Percentiles rank a stretch among this genome's conserved stretches.
These are phyloP conservation scores for Meiosimyza platycephala DNA, from an alignment of 2,888 invertebrate species.

Conservation along the genomic window DNA sequence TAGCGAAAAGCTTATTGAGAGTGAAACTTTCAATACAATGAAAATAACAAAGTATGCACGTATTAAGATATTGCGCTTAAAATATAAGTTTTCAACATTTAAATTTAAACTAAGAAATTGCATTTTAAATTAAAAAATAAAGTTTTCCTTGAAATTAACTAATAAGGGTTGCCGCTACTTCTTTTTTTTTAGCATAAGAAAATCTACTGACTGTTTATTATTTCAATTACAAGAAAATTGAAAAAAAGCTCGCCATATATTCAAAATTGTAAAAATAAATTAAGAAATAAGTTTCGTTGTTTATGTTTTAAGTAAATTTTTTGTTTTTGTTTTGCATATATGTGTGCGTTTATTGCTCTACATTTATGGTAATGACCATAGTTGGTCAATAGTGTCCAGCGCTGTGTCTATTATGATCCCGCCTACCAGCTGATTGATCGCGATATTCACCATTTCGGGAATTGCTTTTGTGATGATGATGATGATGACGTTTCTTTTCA, in stretches of 20 bases:
- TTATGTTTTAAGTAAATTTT: constrained; percentile 40
- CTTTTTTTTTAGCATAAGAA: neutral
- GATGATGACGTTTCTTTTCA: constrained; percentile 68
- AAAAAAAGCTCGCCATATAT: constrained; percentile 14
- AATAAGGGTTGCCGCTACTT: neutral
- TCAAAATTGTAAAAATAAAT: neutral
- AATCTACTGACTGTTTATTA: constrained; percentile 37
- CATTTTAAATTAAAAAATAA: no score
- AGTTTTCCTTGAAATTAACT: constrained; percentile 26
- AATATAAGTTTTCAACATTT: constrained; percentile 8
- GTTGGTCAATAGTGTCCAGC: constrained; percentile 67
- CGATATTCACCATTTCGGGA: constrained; percentile 64
- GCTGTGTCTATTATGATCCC: constrained; percentile 66
- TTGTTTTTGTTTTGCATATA: constrained; percentile 14
- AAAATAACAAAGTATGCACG: constrained; percentile 1
- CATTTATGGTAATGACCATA: constrained; percentile 67
- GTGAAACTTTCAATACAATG: neutral
- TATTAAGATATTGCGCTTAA: neutral
- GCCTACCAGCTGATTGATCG: constrained; percentile 63
- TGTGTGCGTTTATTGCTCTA: constrained; percentile 58
- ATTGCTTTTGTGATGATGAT: constrained; percentile 66
- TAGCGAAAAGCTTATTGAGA: neutral
- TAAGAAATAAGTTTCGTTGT: constrained; percentile 45
- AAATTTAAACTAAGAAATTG: neutral
- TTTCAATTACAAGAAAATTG: neutral